Conservation (phyloP, 2,797 vertebrate species). For the Tiaroga cobitis region DNA sequence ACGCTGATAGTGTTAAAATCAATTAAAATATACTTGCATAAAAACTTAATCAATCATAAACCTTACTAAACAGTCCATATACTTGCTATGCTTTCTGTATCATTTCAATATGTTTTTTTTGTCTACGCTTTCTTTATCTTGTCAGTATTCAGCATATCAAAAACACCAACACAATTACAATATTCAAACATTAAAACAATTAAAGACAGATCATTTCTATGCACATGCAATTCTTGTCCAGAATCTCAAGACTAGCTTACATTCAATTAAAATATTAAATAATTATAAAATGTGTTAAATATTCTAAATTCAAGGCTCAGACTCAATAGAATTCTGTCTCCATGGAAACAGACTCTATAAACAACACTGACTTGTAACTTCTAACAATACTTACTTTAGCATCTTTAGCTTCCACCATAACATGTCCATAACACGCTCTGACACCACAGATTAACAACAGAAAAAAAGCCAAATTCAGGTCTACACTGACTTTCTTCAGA, state of each 20-base stretch:
- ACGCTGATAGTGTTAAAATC: background rate
- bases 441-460: background rate
- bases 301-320: conserved; percentile 13
- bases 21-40: background rate
- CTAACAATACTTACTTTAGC: conserved; percentile 2
- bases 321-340: background rate
- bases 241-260: conserved; percentile 5
- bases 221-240: background rate
- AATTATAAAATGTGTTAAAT: conserved; percentile 23
- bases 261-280: conserved; percentile 13
- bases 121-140: background rate
- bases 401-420: background rate
- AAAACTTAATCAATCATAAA: background rate
- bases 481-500: background rate
- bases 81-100: background rate
- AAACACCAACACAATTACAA: background rate
- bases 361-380: conserved; percentile 29
- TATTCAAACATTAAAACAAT: background rate
- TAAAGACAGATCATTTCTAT: background rate
- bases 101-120: background rate
- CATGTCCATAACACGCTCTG: conserved; percentile 3
- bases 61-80: background rate
- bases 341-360: background rate
- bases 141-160: background rate
- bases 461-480: background rate